phyloP scores from a whole-genome alignment of 2,113 vertebrate species.

The Bufo bufo region DNA sequence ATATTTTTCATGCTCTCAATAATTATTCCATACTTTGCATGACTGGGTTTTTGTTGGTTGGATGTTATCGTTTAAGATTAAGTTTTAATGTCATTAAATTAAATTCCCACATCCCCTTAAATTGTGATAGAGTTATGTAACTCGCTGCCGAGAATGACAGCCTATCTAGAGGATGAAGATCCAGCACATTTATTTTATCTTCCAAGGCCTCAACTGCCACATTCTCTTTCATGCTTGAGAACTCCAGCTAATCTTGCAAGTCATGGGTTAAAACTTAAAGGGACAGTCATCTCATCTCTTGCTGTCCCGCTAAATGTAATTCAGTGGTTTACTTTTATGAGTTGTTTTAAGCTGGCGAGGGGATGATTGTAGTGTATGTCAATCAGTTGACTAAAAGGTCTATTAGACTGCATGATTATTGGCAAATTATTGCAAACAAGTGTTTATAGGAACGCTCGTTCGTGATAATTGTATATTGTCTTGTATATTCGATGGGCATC shows the following conservation, averaged over 20 bases:
- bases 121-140: slow-evolving; percentile 44
- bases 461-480: too few relatives aligned
- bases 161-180: slow-evolving; percentile 25
- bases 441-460: too few relatives aligned
- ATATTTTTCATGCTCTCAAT: slow-evolving; percentile 37
- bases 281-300: background rate
- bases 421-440: too few relatives aligned
- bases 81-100: slow-evolving; percentile 54
- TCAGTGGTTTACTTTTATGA: background rate
- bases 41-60: slow-evolving; percentile 40
- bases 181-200: slow-evolving; percentile 44
- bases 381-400: background rate
- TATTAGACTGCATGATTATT: too few relatives aligned
- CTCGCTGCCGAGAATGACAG: slow-evolving; percentile 13
- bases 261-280: slow-evolving; percentile 5
- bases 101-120: slow-evolving; percentile 47
- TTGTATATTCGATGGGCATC: too few relatives aligned
- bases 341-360: background rate
- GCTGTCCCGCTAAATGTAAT: background rate
- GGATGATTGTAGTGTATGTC: background rate
- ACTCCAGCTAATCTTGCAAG: background rate
- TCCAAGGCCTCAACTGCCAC: background rate
- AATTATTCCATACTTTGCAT: slow-evolving; percentile 51
- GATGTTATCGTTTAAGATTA: slow-evolving; percentile 53
- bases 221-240: slow-evolving; percentile 15